phyloP scores from a whole-genome alignment of 1,140 invertebrate genomes.

The Drosophila sucinea region DNA sequence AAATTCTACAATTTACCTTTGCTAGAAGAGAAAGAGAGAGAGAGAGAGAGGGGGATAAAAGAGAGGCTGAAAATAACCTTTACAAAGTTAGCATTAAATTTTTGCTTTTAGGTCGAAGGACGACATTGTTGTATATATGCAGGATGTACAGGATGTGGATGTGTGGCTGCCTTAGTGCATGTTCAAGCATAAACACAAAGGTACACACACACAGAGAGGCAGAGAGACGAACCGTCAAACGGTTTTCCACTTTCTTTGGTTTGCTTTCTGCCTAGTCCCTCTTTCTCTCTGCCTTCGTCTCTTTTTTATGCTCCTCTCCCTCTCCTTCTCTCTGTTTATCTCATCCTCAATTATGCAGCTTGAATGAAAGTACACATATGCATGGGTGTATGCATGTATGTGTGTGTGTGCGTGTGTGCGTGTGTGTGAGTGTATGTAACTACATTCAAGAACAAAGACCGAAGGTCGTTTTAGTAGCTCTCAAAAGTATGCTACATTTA shows the following conservation, averaged over 20 bases:
- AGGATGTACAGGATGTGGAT: slow-evolving; percentile 51
- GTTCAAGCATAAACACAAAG: slow-evolving; percentile 52
- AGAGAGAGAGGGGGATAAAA: no score
- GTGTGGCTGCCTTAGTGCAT: slow-evolving; percentile 57
- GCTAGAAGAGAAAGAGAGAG: neutral
- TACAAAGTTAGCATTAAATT: slow-evolving; percentile 27
- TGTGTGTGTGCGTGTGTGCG: neutral
- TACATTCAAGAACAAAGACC: slow-evolving; percentile 22
- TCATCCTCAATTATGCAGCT: slow-evolving; percentile 74
- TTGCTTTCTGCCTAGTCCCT: slow-evolving; percentile 35
- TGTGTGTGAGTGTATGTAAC: neutral
- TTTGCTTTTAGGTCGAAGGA: slow-evolving; percentile 48
- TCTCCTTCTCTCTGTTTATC: slow-evolving; percentile 15
- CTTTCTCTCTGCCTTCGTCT: slow-evolving; percentile 1
- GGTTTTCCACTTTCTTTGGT: slow-evolving; percentile 49
- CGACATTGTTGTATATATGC: slow-evolving; percentile 26
- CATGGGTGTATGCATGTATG: neutral
- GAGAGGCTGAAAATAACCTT: neutral
- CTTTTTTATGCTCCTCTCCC: slow-evolving; percentile 1
- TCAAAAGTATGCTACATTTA: slow-evolving; percentile 68
- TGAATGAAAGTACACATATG: slow-evolving; percentile 55
- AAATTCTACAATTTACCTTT: neutral
- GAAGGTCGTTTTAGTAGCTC: slow-evolving; percentile 68
- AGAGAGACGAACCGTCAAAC: slow-evolving; percentile 37
- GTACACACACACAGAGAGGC: neutral